A percentile compares a stretch with the other conserved stretches of the same genome.
phyloP scores from a whole-genome alignment of 35 echinoderm and acorn worm species.

The Ophiothrix spiculata region DNA sequence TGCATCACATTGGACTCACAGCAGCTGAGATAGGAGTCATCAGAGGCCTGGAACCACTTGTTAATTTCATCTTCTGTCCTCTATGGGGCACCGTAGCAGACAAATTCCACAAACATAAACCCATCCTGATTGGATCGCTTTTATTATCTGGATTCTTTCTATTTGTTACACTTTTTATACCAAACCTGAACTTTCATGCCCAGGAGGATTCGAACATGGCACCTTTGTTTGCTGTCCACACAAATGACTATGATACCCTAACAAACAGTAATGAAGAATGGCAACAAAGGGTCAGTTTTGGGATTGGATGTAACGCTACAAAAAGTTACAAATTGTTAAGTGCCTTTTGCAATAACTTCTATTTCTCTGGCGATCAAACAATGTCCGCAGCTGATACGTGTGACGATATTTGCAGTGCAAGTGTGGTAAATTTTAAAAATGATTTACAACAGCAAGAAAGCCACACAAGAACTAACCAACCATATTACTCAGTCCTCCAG shows the following conservation, averaged over 20 bases:
- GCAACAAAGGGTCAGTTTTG: not conserved
- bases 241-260: not conserved
- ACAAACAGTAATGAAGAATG: not conserved
- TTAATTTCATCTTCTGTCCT: slow-evolving; percentile 64
- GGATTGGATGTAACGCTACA: not conserved
- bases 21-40: slow-evolving; percentile 73
- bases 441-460: not conserved
- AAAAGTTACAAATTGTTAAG: not conserved
- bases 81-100: slow-evolving; percentile 86
- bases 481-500: not conserved
- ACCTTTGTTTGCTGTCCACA: not conserved
- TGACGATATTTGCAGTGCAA: not conserved
- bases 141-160: slow-evolving; percentile 26
- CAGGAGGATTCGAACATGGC: not conserved
- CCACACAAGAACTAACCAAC: not conserved
- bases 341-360: not conserved
- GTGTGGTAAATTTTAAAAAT: not conserved
- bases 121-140: slow-evolving; percentile 51
- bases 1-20: slow-evolving; percentile 60
- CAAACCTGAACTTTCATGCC: not conserved
- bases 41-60: slow-evolving; percentile 72
- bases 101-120: slow-evolving; percentile 75
- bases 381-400: not conserved
- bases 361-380: not conserved
- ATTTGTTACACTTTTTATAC: slow-evolving; percentile 66